Conservation (phyloP, 2,797 vertebrate genomes). For the Danio jaintianensis region DNA sequence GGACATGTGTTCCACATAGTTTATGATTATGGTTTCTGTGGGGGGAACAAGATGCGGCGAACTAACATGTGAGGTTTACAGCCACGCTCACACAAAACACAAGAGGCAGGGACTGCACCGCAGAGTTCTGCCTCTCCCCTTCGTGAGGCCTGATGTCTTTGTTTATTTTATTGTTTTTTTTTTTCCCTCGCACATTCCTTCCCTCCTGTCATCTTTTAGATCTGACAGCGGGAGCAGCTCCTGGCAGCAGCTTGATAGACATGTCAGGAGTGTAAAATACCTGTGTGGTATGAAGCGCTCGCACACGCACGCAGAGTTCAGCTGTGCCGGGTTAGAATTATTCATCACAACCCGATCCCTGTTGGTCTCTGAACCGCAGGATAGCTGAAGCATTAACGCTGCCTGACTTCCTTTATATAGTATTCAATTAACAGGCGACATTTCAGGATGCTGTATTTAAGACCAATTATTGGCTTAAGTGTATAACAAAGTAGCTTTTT, state of each 20-base stretch:
- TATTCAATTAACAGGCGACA: constrained; percentile 33
- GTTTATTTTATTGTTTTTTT: constrained; percentile 32
- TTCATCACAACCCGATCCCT: constrained; percentile 51
- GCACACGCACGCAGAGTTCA: constrained; percentile 40
- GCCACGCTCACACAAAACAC: constrained; percentile 15
- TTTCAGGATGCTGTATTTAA: constrained; percentile 26
- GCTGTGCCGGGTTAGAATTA: constrained; percentile 45
- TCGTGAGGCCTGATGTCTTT: constrained; percentile 46
- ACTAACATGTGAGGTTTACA: constrained; percentile 15
- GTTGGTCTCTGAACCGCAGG: constrained; percentile 44
- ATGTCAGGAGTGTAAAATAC: constrained; percentile 56
- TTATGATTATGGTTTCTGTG: constrained; percentile 42
- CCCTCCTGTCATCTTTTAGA: constrained; percentile 61
- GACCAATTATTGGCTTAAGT: constrained; percentile 23
- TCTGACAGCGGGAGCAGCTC: constrained; percentile 61
- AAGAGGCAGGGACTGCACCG: constrained; percentile 18
- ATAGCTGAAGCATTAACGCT: constrained; percentile 37
- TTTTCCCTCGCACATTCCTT: constrained; percentile 59
- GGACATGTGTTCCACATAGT: constrained; percentile 47
- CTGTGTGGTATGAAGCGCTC: constrained; percentile 37
- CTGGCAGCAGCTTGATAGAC: constrained; percentile 58
- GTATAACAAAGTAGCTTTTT: constrained; percentile 27
- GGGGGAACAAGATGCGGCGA: constrained; percentile 1
- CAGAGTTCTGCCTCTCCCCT: constrained; percentile 40
- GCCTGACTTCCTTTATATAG: constrained; percentile 30